A percentile compares a stretch with the other conserved stretches of the same genome.
These are phyloP conservation scores for Agapostemon virescens DNA, from an alignment of 2,888 invertebrate genomes.

Conservation along the genomic window DNA sequence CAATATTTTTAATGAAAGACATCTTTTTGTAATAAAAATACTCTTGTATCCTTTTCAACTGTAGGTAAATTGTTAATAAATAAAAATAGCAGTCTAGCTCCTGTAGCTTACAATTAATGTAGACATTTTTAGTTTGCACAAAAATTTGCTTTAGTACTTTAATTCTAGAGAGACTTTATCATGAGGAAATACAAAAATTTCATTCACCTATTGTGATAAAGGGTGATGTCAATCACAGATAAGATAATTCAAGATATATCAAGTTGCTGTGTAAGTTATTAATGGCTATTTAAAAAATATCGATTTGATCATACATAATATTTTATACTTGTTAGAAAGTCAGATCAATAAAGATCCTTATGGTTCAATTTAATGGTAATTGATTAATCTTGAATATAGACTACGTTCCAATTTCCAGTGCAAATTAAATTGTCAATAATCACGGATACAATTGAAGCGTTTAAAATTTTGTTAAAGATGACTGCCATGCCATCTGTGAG, in stretches of 20 bases:
- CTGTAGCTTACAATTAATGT: not conserved
- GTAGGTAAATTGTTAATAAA: not conserved
- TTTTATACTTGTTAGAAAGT: not conserved
- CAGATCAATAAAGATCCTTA: not conserved
- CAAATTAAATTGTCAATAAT: not conserved
- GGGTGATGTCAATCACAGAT: conserved; percentile 4
- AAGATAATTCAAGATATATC: not conserved
- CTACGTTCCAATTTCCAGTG: no score
- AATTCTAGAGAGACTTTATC: not conserved
- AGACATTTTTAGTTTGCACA: no score
- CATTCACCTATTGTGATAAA: not conserved
- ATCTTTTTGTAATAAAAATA: no score
- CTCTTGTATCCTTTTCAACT: not conserved
- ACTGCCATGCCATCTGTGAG: not conserved
- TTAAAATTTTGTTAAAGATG: not conserved
- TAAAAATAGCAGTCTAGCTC: not conserved
- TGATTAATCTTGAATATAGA: no score
- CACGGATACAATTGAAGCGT: not conserved
- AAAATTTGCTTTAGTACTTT: not conserved
- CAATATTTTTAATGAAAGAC: no score
- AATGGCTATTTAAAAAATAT: not conserved
- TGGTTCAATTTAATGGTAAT: not conserved
- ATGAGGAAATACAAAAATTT: no score
- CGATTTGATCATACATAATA: not conserved
- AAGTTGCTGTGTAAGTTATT: not conserved